A percentile compares a stretch with the other conserved stretches of the same genome.
phyloP scores from a whole-genome alignment of 2,888 invertebrate species.

The Darwinula stevensoni region DNA sequence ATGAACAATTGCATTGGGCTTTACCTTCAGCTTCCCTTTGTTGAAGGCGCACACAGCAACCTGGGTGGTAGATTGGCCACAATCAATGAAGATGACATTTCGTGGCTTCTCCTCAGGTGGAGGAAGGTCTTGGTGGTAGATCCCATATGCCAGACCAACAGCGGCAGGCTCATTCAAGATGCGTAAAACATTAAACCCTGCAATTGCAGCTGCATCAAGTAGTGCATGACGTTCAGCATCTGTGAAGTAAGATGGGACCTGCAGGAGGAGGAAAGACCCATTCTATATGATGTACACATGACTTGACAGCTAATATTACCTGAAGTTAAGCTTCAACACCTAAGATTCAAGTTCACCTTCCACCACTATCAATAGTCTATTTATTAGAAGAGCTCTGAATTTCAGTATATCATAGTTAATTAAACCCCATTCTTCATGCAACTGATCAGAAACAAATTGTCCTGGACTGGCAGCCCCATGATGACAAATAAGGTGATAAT shows the following conservation, averaged over 20 bases:
- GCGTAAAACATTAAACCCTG: conserved; percentile 73
- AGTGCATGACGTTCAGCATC: conserved; percentile 77
- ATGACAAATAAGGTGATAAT: too few relatives aligned
- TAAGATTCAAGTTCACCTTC: too few relatives aligned
- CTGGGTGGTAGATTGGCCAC: conserved; percentile 75
- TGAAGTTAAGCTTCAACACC: too few relatives aligned
- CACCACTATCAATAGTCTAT: too few relatives aligned
- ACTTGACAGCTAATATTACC: too few relatives aligned
- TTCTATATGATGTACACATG: too few relatives aligned
- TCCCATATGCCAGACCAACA: conserved; percentile 82
- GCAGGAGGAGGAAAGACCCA: conserved; percentile 9
- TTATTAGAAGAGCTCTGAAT: too few relatives aligned
- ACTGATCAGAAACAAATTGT: too few relatives aligned
- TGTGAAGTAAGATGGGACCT: conserved; percentile 68
- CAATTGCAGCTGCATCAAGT: conserved; percentile 64
- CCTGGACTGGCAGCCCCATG: too few relatives aligned
- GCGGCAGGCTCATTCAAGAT: conserved; percentile 94
- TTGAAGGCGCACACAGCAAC: conserved; percentile 70
- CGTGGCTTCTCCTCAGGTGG: conserved; percentile 56
- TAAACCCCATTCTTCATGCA: too few relatives aligned
- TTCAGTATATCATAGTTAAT: too few relatives aligned
- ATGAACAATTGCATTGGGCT: too few relatives aligned
- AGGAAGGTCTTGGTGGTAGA: conserved; percentile 91
- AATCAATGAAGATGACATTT: conserved; percentile 86
- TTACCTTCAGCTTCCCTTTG: conserved; percentile 62